Evolutionary conservation across 2,113 vertebrate genomes (phyloP), one percentile per base, ranked within the genome.

Genomic region (Pygoscelis antarcticus): DNA sequence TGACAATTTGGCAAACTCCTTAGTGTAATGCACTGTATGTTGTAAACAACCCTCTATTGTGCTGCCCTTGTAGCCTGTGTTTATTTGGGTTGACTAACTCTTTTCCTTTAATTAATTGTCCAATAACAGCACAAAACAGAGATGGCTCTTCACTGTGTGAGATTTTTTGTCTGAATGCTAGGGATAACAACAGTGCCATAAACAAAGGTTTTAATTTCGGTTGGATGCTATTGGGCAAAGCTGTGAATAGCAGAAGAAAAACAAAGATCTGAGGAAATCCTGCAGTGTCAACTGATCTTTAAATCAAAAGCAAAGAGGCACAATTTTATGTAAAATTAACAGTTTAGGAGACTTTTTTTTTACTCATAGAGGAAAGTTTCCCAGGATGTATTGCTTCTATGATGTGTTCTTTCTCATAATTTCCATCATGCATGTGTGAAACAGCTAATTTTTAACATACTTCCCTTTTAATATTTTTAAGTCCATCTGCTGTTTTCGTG

Each of bases 381-480:
- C 16, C 13, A 13, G 71, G 62, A 23, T 42, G 34, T 72, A 38
- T 92, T 2, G 4, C n/a, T 75, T 83, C 51, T 80, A 0, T 19
- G 19, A 44, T 65, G 9, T 81, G 14, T 58, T 89, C 40, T 52
- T 87, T 81, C 29, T 95, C 26, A 77, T 78, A 75, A 81, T 89
- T 80, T 44, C 38, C 27, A 44, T 54, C 16, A 54, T 65, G 74
- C 12, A 7, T 69, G 14, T 72, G 29, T 69, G 54, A 82, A 95
- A 76, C 25, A 2, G n/a, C 62, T 89, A 11, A 44, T 61, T 76
- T 71, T 81, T 61, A 71, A 47, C 3, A 2, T 85, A 64, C 18
- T 86, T 95, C 6, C 22, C 29, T 93, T 75, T 92, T 93, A 91
- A 90, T 95, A 85, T 91, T 96, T 89, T 90, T 22, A 87, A 91